These are phyloP conservation scores for Anoplolepis gracilipes DNA, from an alignment of 1,140 invertebrate genomes.

Conservation along the genomic window DNA sequence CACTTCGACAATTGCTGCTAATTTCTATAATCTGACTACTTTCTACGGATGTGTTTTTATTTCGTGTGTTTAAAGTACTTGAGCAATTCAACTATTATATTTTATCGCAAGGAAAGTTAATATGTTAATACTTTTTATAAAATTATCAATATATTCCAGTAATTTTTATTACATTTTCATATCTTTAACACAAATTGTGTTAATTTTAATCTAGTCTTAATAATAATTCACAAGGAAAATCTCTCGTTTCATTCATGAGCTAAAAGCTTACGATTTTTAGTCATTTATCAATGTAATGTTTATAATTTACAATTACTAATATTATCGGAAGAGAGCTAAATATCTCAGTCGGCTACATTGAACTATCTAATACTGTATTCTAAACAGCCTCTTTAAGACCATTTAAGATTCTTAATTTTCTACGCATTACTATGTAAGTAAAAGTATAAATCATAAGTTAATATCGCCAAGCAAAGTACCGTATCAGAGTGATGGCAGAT, in stretches of 20 bases:
- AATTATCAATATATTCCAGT: constrained; percentile 15
- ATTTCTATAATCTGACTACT: constrained; percentile 46
- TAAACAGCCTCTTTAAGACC: constrained; percentile 9
- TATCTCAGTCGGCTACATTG: background rate
- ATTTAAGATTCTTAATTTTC: constrained; percentile 27
- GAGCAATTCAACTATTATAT: constrained; percentile 35
- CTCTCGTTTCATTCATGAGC: background rate
- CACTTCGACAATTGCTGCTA: background rate
- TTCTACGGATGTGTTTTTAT: constrained; percentile 61
- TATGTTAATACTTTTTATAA: constrained; percentile 29
- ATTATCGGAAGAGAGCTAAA: background rate
- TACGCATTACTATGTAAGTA: constrained; percentile 25
- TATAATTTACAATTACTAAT: constrained; percentile 1
- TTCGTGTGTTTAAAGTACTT: background rate
- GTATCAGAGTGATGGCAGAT: constrained; percentile 25
- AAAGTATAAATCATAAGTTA: constrained; percentile 36
- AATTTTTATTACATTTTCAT: background rate
- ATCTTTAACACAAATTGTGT: background rate
- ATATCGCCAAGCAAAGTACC: constrained; percentile 31
- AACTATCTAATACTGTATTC: background rate
- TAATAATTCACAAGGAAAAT: background rate
- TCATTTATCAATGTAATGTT: background rate
- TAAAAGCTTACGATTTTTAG: constrained; percentile 7
- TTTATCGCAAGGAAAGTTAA: constrained; percentile 59
- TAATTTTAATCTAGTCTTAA: background rate